These are phyloP conservation scores for Austrofundulus limnaeus DNA, from an alignment of 2,113 vertebrate genomes.

Conservation along the genomic window DNA sequence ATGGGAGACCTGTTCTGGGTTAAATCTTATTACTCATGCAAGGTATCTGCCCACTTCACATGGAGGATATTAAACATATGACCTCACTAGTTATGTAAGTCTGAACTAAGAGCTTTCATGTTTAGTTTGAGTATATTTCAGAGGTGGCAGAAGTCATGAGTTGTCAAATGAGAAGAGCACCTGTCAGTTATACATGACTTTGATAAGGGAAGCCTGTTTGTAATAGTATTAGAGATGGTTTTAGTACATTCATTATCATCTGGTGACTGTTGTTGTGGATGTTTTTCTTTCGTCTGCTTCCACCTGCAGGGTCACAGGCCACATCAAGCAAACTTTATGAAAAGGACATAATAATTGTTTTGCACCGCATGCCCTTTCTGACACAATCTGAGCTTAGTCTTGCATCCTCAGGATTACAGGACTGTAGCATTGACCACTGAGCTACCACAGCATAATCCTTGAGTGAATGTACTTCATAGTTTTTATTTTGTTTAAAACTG, in stretches of 20 bases:
- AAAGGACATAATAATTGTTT: too few relatives aligned
- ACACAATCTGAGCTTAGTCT: too few relatives aligned
- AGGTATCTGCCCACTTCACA: conserved; percentile 1
- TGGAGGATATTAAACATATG: conserved; percentile 12
- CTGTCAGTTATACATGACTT: neutral
- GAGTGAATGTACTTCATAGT: too few relatives aligned
- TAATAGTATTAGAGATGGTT: too few relatives aligned
- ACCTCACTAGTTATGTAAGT: conserved; percentile 46
- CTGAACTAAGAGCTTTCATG: conserved; percentile 17
- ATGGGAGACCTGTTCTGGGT: conserved; percentile 10
- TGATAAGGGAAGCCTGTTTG: neutral
- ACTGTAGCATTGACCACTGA: too few relatives aligned
- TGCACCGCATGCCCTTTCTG: too few relatives aligned
- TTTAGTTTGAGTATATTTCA: conserved; percentile 11
- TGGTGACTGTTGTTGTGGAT: too few relatives aligned
- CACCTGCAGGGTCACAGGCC: too few relatives aligned
- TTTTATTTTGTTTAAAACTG: neutral
- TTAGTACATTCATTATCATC: too few relatives aligned
- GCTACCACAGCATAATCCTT: neutral
- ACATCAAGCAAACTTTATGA: too few relatives aligned
- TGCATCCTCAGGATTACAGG: too few relatives aligned
- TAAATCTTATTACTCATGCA: neutral
- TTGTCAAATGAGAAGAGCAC: neutral
- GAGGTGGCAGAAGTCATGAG: conserved; percentile 19
- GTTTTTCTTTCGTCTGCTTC: too few relatives aligned